Base-by-base conservation (phyloP, 2,888 invertebrate genomes). In the Actias luna region DNA sequence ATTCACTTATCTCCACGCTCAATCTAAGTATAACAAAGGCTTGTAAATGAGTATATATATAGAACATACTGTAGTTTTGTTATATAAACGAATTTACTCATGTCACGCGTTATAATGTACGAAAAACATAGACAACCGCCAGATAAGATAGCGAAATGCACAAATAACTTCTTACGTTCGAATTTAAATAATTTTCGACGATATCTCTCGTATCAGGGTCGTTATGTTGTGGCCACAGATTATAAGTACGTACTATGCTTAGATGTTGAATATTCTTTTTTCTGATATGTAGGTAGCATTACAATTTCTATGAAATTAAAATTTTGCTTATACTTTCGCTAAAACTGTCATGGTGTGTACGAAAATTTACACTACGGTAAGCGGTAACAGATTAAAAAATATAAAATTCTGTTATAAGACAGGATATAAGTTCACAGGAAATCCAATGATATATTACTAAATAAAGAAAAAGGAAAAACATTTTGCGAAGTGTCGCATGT, bases 91-190 rank as follows among this genome's bases (percentile, higher is more conserved):
- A 50, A 22, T 50, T 50, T 22, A 12, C 46, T 8, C 12, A 25
- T 50, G 25, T 50, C 46, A 25, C 22, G 8, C 46, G 46, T 12
- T 50, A 25, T 12, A 50, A 22, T 22, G 8, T 8, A 50, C 46
- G 22, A 25, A 22, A 50, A 12, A 50, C 46, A 22, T 50, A 50
- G 46, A 25, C 25, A 50, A 25, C 25, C 46, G n/a, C 25, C 8
- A 50, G 46, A 50, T 50, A 50, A 50, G 46, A 50, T 50, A 50
- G 25, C 12, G 25, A 25, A 25, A 50, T 50, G 22, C 46, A 50
- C 25, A 50, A 50, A 50, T 50, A 50, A 25, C 22, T 22, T 46
- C 4, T 12, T 12, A 50, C 46, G 4, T 22, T 50, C 3, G 25
- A 50, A 50, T 12, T 10, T 50, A 50, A 50, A 50, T 16, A 50